Evolutionary conservation across 2,888 invertebrate genomes (phyloP).

Genomic region (Ligdia adustata): DNA sequence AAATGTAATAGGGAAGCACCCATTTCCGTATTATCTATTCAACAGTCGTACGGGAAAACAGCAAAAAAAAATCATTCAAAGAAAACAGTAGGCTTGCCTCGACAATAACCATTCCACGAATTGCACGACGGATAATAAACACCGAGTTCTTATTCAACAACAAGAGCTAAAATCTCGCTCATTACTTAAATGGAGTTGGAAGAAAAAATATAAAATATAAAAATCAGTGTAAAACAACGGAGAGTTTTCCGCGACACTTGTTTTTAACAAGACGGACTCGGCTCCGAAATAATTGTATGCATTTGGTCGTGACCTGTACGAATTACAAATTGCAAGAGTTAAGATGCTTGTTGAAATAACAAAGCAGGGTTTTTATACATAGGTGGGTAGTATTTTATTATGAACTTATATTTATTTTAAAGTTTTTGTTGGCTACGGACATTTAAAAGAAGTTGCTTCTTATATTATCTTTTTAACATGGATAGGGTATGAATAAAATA

Average conservation of each 20-base stretch:
- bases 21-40: background rate
- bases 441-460: too few relatives aligned
- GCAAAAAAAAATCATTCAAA: conserved; percentile 3
- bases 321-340: background rate
- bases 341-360: background rate
- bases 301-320: conserved; percentile 11
- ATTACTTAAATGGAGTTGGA: conserved; percentile 44
- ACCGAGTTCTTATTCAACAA: conserved; percentile 30
- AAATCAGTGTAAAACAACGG: conserved; percentile 34
- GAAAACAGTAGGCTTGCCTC: conserved; percentile 14
- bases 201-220: conserved; percentile 34
- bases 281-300: conserved; percentile 31
- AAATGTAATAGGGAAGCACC: background rate
- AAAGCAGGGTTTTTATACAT: too few relatives aligned
- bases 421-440: too few relatives aligned
- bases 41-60: background rate
- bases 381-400: too few relatives aligned
- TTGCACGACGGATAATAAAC: conserved; percentile 24
- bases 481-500: conserved; percentile 3
- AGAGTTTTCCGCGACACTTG: conserved; percentile 40
- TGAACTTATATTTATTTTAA: too few relatives aligned
- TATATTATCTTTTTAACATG: background rate
- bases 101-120: conserved; percentile 25
- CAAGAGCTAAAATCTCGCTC: conserved; percentile 42
- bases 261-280: conserved; percentile 40